These are phyloP conservation scores for Drosophila trapezifrons DNA, from an alignment of 1,140 invertebrate genomes.

Conservation along the genomic window DNA sequence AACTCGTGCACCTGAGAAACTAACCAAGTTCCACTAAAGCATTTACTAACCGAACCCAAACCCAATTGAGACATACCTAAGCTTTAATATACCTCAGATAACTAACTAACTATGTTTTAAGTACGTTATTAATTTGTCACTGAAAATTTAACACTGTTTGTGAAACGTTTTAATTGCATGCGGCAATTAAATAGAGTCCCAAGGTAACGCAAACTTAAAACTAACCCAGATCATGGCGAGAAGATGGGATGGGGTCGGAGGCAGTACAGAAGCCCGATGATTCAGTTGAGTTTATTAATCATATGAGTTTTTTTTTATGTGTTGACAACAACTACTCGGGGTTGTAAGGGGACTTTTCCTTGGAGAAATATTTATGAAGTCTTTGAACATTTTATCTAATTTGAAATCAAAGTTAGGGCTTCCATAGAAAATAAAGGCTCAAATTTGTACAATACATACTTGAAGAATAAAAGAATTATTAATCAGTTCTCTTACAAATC, in stretches of 20 bases:
- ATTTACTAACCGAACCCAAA: constrained; percentile 27
- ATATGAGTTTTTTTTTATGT: background rate
- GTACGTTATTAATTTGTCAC: constrained; percentile 61
- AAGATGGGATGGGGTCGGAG: constrained; percentile 6
- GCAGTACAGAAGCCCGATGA: constrained; percentile 4
- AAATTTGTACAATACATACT: too few species aligned
- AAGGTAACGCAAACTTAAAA: constrained; percentile 70
- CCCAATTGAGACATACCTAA: constrained; percentile 13
- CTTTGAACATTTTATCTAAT: background rate
- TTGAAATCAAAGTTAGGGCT: too few species aligned
- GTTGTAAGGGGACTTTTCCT: background rate
- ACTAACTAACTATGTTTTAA: constrained; percentile 32
- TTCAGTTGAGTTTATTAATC: constrained; percentile 8
- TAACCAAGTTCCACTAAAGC: constrained; percentile 13
- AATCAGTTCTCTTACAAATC: too few species aligned
- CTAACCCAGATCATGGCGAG: constrained; percentile 27
- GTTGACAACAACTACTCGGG: background rate
- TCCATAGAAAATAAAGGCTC: too few species aligned
- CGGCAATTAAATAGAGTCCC: constrained; percentile 82
- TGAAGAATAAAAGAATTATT: too few species aligned
- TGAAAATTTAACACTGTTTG: constrained; percentile 81
- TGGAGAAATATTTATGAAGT: background rate
- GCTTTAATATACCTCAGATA: constrained; percentile 46
- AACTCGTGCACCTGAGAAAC: constrained; percentile 64
- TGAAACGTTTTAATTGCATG: constrained; percentile 83